These are phyloP conservation scores for Pseudochromis fuscus DNA, from an alignment of 2,797 vertebrate species.

Conservation along the genomic window DNA sequence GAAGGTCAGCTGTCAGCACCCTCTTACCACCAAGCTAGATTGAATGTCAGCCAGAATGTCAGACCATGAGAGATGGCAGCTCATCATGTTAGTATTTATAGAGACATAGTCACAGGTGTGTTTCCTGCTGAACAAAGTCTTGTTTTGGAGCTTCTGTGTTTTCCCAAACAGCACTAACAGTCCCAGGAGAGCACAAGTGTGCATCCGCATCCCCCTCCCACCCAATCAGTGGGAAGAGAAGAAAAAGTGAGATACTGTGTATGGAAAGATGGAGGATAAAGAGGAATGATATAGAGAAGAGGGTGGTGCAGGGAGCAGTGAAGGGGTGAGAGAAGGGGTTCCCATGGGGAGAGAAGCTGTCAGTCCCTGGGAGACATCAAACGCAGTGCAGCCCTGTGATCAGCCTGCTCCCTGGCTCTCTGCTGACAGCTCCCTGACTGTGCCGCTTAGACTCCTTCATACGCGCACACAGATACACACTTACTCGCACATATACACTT, in stretches of 20 bases:
- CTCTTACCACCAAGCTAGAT: slow-evolving; percentile 61
- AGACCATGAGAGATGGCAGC: slow-evolving; percentile 74
- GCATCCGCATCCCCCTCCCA: slow-evolving; percentile 39
- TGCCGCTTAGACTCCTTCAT: slow-evolving; percentile 76
- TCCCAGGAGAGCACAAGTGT: slow-evolving; percentile 62
- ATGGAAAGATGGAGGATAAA: slow-evolving; percentile 64
- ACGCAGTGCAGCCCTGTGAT: slow-evolving; percentile 84
- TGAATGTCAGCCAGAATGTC: slow-evolving; percentile 77
- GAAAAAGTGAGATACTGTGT: slow-evolving; percentile 38
- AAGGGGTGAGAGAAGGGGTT: slow-evolving; percentile 67
- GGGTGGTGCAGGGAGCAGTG: slow-evolving; percentile 61
- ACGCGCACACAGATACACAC: slow-evolving; percentile 42
- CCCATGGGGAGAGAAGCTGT: slow-evolving; percentile 83
- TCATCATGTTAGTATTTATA: slow-evolving; percentile 79
- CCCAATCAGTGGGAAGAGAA: slow-evolving; percentile 45
- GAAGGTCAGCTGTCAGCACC: slow-evolving; percentile 68
- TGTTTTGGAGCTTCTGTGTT: slow-evolving; percentile 59
- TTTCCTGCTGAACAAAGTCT: slow-evolving; percentile 64
- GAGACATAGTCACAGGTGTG: slow-evolving; percentile 64
- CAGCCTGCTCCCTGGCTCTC: slow-evolving; percentile 82
- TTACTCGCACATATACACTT: slow-evolving; percentile 40
- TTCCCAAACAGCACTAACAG: slow-evolving; percentile 49
- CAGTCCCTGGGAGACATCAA: slow-evolving; percentile 89
- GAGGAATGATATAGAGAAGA: slow-evolving; percentile 64
- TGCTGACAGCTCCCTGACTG: slow-evolving; percentile 85